These are phyloP conservation scores for Lordiphosa mommai DNA, from an alignment of 1,140 invertebrate genomes.

Conservation along the genomic window DNA sequence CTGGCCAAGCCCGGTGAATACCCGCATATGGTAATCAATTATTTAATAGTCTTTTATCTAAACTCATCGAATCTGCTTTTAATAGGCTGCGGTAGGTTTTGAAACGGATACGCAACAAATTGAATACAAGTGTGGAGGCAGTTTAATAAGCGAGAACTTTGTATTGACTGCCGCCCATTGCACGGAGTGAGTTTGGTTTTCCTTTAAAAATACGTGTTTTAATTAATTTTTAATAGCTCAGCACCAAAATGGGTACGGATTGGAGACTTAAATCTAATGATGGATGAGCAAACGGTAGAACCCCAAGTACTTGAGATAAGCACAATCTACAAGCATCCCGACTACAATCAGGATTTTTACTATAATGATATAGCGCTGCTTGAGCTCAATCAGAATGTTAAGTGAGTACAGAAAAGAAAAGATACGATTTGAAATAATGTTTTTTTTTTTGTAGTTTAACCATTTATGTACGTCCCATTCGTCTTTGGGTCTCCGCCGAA, in stretches of 20 bases:
- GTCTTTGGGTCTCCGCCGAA: slow-evolving; percentile 45
- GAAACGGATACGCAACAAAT: slow-evolving; percentile 27
- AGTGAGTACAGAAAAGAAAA: slow-evolving; percentile 38
- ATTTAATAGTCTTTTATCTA: neutral
- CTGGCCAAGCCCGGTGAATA: slow-evolving; percentile 74
- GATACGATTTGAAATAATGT: neutral
- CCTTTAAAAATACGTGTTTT: neutral
- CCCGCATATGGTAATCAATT: slow-evolving; percentile 77
- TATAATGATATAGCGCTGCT: slow-evolving; percentile 71
- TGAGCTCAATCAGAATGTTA: slow-evolving; percentile 33
- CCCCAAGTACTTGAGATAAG: slow-evolving; percentile 44
- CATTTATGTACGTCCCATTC: slow-evolving; percentile 62
- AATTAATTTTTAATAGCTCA: slow-evolving; percentile 28
- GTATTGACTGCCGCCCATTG: slow-evolving; percentile 76
- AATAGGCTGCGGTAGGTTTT: slow-evolving; percentile 61
- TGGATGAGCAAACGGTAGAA: slow-evolving; percentile 30
- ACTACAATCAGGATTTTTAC: slow-evolving; percentile 42
- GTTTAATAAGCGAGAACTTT: slow-evolving; percentile 77
- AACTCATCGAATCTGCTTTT: slow-evolving; percentile 20
- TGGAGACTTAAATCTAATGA: slow-evolving; percentile 58
- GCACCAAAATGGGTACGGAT: slow-evolving; percentile 60
- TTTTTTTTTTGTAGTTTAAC: slow-evolving; percentile 36
- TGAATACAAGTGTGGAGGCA: slow-evolving; percentile 78
- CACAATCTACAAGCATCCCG: slow-evolving; percentile 44
- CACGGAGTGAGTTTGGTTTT: slow-evolving; percentile 48